A percentile compares a stretch with the other conserved stretches of the same genome.
These are phyloP conservation scores for Cephus pygmeus DNA, from an alignment of 2,888 invertebrate genomes.

Conservation along the genomic window DNA sequence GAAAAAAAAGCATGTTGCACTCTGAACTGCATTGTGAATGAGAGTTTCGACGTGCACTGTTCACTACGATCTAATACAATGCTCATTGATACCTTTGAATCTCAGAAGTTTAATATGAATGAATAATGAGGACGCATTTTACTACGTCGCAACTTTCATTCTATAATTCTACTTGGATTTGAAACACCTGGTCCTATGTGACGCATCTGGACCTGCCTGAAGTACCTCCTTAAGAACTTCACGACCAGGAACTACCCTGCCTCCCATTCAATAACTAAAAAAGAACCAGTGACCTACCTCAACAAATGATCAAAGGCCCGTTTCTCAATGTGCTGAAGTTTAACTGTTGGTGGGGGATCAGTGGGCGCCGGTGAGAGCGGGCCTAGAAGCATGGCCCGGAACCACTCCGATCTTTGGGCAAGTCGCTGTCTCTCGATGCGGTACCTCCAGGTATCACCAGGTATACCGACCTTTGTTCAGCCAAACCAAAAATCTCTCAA, in stretches of 20 bases:
- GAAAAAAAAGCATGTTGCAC: neutral
- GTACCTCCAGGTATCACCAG: constrained; percentile 75
- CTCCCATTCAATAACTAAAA: neutral
- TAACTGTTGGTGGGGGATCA: constrained; percentile 64
- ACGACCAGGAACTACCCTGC: neutral
- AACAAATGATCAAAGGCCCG: constrained; percentile 76
- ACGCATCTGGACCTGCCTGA: neutral
- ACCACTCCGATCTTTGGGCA: constrained; percentile 73
- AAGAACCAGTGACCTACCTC: constrained; percentile 58
- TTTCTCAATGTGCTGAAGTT: constrained; percentile 73
- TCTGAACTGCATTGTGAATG: neutral
- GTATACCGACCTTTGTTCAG: constrained; percentile 70
- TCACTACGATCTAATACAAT: neutral
- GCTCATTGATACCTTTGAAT: neutral
- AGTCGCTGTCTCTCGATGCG: constrained; percentile 76
- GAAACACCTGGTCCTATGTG: neutral
- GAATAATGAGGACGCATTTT: neutral
- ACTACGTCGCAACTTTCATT: neutral
- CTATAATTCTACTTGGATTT: neutral
- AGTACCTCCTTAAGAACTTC: neutral
- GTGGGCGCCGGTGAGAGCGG: constrained; percentile 59
- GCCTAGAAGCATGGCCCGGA: constrained; percentile 71
- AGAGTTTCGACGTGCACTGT: neutral
- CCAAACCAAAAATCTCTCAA: neutral
- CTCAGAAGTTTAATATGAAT: neutral